Percentiles rank a stretch among this genome's conserved stretches.
These are phyloP conservation scores for Sinosuthora webbiana DNA, from an alignment of 2,113 vertebrate genomes.

Conservation along the genomic window DNA sequence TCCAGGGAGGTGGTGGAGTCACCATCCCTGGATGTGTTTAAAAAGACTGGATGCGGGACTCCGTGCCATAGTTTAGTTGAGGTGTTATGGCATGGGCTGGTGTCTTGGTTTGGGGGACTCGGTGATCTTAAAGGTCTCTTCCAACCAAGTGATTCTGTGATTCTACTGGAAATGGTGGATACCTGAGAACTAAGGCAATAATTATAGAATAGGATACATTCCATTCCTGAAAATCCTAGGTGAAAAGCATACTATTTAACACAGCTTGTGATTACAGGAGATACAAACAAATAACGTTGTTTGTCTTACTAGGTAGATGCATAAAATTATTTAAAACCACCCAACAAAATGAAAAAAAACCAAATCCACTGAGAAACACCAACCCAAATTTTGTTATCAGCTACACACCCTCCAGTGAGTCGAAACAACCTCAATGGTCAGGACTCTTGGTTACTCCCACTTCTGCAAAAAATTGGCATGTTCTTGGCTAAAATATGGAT, in stretches of 20 bases:
- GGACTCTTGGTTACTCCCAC: neutral
- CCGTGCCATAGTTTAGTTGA: neutral
- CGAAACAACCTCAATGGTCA: neutral
- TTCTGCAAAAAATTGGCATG: neutral
- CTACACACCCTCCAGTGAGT: neutral
- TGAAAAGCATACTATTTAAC: neutral
- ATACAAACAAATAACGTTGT: slow-evolving; percentile 1
- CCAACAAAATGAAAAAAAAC: neutral
- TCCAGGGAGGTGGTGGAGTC: neutral
- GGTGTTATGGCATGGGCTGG: neutral
- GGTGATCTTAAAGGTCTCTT: neutral
- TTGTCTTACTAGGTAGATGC: neutral
- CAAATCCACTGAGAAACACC: neutral
- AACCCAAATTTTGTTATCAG: neutral
- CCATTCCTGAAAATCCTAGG: slow-evolving; percentile 4
- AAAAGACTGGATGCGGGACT: neutral
- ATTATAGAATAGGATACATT: neutral
- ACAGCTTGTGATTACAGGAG: neutral
- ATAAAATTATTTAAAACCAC: neutral
- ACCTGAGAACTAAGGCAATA: neutral
- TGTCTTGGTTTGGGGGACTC: too few relatives aligned
- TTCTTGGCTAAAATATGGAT: neutral
- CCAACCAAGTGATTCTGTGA: neutral
- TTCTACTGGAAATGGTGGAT: neutral
- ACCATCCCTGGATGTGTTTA: neutral